Evolutionary conservation across 2,888 invertebrate genomes (phyloP).

Genomic region (Merodon equestris): DNA sequence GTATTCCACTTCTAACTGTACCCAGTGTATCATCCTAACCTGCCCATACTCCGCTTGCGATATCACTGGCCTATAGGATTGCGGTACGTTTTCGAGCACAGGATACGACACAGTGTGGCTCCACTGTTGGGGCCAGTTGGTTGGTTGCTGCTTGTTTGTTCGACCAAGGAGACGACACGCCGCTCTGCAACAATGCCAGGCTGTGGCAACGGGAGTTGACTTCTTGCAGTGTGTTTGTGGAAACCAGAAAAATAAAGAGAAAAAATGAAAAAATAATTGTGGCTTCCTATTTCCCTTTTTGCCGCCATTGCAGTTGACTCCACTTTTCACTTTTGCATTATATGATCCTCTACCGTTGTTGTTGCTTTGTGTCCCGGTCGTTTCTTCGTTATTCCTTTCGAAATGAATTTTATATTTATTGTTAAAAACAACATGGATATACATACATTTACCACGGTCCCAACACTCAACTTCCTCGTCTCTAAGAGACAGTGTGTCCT

Average conservation of each 20-base stretch:
- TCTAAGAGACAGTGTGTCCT: constrained; percentile 30
- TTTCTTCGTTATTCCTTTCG: constrained; percentile 22
- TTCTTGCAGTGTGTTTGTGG: constrained; percentile 64
- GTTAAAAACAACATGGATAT: constrained; percentile 45
- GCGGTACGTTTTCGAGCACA: too few species aligned
- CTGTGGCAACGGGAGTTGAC: constrained; percentile 16
- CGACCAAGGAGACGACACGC: constrained; percentile 43
- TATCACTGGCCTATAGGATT: background rate
- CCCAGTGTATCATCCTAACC: constrained; percentile 31
- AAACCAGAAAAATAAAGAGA: constrained; percentile 1
- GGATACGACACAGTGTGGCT: background rate
- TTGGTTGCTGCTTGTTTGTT: constrained; percentile 39
- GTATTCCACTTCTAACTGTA: constrained; percentile 42
- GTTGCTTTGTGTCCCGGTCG: constrained; percentile 28
- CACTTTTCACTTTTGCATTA: constrained; percentile 67
- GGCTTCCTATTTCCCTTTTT: constrained; percentile 67
- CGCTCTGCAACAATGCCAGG: constrained; percentile 60
- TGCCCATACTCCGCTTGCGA: background rate
- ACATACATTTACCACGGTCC: too few species aligned
- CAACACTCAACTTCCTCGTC: too few species aligned
- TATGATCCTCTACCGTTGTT: constrained; percentile 23
- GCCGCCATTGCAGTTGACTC: constrained; percentile 64
- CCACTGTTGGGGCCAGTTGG: constrained; percentile 3
- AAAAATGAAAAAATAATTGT: constrained; percentile 58
- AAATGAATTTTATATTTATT: constrained; percentile 68